Evolutionary conservation across 2,888 invertebrate genomes (phyloP), one percentile per base, ranked within the genome.

Genomic region (Notodonta dromedarius): DNA sequence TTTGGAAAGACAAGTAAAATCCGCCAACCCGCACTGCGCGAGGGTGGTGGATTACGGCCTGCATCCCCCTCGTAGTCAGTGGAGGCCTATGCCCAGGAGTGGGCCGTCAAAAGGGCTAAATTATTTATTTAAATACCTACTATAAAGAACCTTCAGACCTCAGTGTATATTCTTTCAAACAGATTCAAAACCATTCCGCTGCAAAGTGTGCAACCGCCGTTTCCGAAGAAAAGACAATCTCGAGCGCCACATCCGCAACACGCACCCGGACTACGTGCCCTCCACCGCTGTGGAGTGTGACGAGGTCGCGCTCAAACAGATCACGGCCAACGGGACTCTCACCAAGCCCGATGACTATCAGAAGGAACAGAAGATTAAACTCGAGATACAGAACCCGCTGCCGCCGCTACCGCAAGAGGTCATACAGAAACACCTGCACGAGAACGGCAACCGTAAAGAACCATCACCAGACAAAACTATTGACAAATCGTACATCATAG

Each of bases 171-270:
- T 13, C 42, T 7, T 54, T 7, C 11, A 56, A 32, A 9, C 81
- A 96, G 97, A 95, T 78, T 93, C 94, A 5, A 95, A 96, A 74
- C 95, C 95, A 5, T 97, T 95, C 78, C 94, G 94, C 24, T 97
- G 97, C 82, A 94, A 94, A 66, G 93, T 96, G 39, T 97, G 97
- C 84, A 94, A 94, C 48, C 95, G 95, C 9, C 94, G 94, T 51
- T 97, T 97, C 80, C 91, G 96, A 54, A 93, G 97, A 63, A 96
- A 96, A 81, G 97, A 97, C 83, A 97, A 97, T 82, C 92, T 97
- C 64, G 94, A 95, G 65, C 94, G 97, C 0, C 97, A 97, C 83
- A 93, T 97, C 62, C 95, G 96, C 60, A 96, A 97, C 84, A 96
- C 96, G 60, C 97, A 97, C 84, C 95, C 95, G 0, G 95, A 91